These are phyloP conservation scores for Ornithorhynchus anatinus DNA, from an alignment of 2,113 vertebrate genomes.

Conservation along the genomic window DNA sequence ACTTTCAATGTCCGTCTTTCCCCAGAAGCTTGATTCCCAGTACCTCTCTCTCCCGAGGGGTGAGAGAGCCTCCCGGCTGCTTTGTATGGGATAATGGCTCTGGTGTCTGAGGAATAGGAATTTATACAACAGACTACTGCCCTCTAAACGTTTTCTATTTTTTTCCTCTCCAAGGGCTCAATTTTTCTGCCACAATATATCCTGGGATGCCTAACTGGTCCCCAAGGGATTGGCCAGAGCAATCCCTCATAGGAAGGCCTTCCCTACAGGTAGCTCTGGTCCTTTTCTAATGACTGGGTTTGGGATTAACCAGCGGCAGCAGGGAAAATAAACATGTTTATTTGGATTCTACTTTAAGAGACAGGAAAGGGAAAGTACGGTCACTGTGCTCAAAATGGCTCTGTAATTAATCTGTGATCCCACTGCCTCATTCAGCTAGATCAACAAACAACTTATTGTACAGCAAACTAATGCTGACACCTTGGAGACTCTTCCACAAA, in stretches of 20 bases:
- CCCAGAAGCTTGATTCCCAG: too few species aligned
- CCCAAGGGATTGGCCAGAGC: slow-evolving; percentile 46
- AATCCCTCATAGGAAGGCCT: slow-evolving; percentile 68
- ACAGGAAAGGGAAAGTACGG: slow-evolving; percentile 35
- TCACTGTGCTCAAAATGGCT: slow-evolving; percentile 37
- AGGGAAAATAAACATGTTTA: slow-evolving; percentile 57
- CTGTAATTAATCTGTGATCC: slow-evolving; percentile 58
- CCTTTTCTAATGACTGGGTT: slow-evolving; percentile 62
- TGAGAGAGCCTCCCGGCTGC: too few species aligned
- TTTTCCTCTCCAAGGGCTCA: slow-evolving; percentile 49
- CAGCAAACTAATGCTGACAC: slow-evolving; percentile 2
- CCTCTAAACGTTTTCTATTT: slow-evolving; percentile 54
- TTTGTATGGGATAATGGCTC: slow-evolving; percentile 50
- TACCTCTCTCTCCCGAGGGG: too few species aligned
- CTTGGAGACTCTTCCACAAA: not conserved
- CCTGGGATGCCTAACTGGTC: slow-evolving; percentile 55
- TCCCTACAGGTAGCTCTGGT: slow-evolving; percentile 57
- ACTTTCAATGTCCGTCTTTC: too few species aligned
- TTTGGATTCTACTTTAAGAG: slow-evolving; percentile 47
- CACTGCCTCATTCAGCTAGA: slow-evolving; percentile 31
- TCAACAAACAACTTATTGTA: slow-evolving; percentile 43
- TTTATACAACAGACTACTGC: slow-evolving; percentile 37
- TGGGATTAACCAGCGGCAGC: slow-evolving; percentile 42
- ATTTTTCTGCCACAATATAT: slow-evolving; percentile 40
- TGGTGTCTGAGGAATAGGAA: slow-evolving; percentile 57